These are phyloP conservation scores for Chunga burmeisteri DNA, from an alignment of 2,113 vertebrate genomes.

Conservation along the genomic window DNA sequence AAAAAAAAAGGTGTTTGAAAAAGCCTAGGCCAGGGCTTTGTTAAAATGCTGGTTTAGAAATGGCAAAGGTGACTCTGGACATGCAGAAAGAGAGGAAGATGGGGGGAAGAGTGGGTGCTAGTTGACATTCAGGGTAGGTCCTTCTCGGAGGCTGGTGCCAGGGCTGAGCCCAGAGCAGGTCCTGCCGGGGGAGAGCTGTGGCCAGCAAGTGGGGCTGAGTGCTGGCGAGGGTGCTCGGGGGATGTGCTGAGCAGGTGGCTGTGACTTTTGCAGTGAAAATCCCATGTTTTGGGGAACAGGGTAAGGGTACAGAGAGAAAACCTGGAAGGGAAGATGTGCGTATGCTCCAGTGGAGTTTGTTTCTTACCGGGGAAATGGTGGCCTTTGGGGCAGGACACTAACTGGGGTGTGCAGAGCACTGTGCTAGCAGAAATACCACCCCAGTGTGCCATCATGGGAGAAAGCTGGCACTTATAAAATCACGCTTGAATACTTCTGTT, in stretches of 20 bases:
- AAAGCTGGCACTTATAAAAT: not conserved
- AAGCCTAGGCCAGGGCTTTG: not conserved
- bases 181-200: not conserved
- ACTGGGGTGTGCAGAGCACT: not conserved
- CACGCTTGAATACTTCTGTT: not conserved
- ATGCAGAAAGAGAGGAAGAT: not conserved
- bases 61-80: not conserved
- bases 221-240: not conserved
- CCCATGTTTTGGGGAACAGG: not conserved
- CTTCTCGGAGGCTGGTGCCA: not conserved
- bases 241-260: not conserved
- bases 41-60: not conserved
- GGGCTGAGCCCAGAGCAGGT: not conserved
- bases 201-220: not conserved
- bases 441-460: fast-evolving
- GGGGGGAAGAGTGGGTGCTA: not conserved
- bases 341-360: not conserved
- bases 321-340: not conserved
- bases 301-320: not conserved
- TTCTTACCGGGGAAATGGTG: not conserved
- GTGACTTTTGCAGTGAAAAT: not conserved
- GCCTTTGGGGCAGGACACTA: not conserved
- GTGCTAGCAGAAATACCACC: not conserved
- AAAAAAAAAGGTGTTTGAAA: not conserved
- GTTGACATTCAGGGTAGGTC: not conserved